phyloP scores from a whole-genome alignment of 2,888 invertebrate genomes.

The Cantharis nigra region DNA sequence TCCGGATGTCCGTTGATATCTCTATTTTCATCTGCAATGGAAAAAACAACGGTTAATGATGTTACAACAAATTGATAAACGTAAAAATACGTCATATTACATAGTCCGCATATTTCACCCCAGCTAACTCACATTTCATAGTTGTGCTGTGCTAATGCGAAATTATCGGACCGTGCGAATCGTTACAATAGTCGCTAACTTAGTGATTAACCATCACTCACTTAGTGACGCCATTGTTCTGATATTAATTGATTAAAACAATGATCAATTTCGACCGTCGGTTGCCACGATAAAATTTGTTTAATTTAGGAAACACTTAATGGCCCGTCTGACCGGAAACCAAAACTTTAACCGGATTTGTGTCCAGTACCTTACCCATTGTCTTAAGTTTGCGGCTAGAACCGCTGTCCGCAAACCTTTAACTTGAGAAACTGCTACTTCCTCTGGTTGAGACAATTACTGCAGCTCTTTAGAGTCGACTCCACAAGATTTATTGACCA shows the following conservation, averaged over 20 bases:
- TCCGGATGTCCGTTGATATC: conserved; percentile 87
- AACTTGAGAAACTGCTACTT: conserved; percentile 39
- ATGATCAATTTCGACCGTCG: conserved; percentile 23
- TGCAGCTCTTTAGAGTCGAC: conserved; percentile 29
- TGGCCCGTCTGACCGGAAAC: conserved; percentile 45
- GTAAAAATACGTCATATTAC: conserved; percentile 34
- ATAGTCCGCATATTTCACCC: conserved; percentile 34
- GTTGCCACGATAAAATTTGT: conserved; percentile 3
- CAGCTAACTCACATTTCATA: conserved; percentile 39
- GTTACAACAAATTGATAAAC: conserved; percentile 6
- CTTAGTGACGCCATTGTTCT: conserved; percentile 41
- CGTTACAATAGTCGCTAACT: conserved; percentile 41
- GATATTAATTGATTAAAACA: conserved; percentile 41
- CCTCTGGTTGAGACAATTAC: conserved; percentile 38
- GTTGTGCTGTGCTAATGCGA: conserved; percentile 38
- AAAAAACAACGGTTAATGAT: conserved; percentile 28
- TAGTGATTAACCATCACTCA: conserved; percentile 45
- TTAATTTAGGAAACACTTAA: conserved; percentile 21
- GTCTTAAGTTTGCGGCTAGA: conserved; percentile 42
- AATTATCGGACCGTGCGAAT: conserved; percentile 27
- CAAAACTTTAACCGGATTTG: conserved; percentile 44
- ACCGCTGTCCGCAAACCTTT: conserved; percentile 38
- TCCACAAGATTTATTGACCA: conserved; percentile 20
- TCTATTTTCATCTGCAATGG: conserved; percentile 79
- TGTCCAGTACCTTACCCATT: conserved; percentile 43